A percentile compares a stretch with the other conserved stretches of the same genome.
Conservation (phyloP, 53 echinoderm and acorn worm genomes). For the Arbacia lixula region DNA sequence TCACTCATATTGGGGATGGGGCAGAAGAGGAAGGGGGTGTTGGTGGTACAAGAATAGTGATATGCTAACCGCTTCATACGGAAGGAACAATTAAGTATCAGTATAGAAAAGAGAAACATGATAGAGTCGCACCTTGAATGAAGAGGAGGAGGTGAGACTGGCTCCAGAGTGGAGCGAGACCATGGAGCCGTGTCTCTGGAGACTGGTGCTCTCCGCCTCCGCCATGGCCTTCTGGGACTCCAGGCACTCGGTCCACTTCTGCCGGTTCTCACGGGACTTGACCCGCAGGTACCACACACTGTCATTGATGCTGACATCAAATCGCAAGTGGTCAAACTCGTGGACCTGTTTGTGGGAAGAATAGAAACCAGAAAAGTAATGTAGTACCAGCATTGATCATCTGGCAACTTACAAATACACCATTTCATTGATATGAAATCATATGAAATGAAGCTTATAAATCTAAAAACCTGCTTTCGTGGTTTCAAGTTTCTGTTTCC, state of each 20-base stretch:
- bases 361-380: background rate
- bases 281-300: slow-evolving; percentile 94
- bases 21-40: too few species aligned
- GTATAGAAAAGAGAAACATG: too few species aligned
- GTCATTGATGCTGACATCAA: slow-evolving; percentile 95
- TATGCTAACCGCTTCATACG: too few species aligned
- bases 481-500: too few species aligned
- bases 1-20: too few species aligned
- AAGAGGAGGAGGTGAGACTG: slow-evolving; percentile 90
- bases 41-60: too few species aligned
- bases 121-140: slow-evolving; percentile 82
- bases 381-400: background rate
- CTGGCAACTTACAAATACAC: too few species aligned
- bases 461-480: too few species aligned
- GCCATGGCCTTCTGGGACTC: slow-evolving; percentile 84
- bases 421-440: too few species aligned
- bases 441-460: too few species aligned
- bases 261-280: slow-evolving; percentile 72
- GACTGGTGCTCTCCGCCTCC: slow-evolving; percentile 61
- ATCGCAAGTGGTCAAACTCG: slow-evolving; percentile 92
- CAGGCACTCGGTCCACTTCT: slow-evolving; percentile 91
- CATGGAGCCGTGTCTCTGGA: slow-evolving; percentile 93
- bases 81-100: too few species aligned
- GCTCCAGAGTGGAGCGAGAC: slow-evolving; percentile 87
- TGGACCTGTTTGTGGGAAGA: slow-evolving; percentile 69